Base-by-base conservation (phyloP, 2,113 vertebrate genomes). In the Pluvianellus socialis region DNA sequence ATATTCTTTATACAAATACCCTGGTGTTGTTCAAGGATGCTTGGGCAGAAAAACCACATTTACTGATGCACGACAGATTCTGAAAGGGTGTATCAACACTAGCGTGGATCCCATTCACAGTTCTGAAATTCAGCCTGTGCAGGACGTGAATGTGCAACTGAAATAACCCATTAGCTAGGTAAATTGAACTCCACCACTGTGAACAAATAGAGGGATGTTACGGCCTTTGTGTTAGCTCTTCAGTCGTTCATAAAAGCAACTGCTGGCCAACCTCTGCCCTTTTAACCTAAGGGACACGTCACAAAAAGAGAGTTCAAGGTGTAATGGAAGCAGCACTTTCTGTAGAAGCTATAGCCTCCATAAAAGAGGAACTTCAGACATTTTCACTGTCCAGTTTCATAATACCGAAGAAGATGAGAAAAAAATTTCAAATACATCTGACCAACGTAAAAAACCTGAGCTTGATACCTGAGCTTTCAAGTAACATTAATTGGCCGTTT, bases 301-400 rank as follows among this genome's bases (percentile, higher is more conserved):
- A 91, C 49, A 79, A 88, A 72, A 89, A 35, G 55, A 59, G 58
- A 38, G 62, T 79, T 94, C 33, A 62, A 75, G 71, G 82, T 66
- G 18, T 33, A 94, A 49, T 0, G 14, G 84, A 89, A 82, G 50
- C 23, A 59, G 58, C 26, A 50, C 67, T 91, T 92, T 89, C 62
- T 79, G 38, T 65, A 63, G 32, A 65, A 90, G 71, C 79, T 73
- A 74, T 1, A 74, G 16, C 2, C 49, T 80, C 11, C 11, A 2
- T 40, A 32, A 91, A 97, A 87, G 76, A 91, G 94, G 94, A 97
- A 96, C 70, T 91, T 86, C 62, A 72, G 53, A 30, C 7, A 28
- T 85, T 92, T 93, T 97, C 6, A 7, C 62, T 45, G 22, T 70
- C 42, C 45, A 27, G 49, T 85, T 92, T 90, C 52, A n/a, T 82